Evolutionary conservation across 2,888 invertebrate species (phyloP).

Genomic region (Leptopilina syphax): DNA sequence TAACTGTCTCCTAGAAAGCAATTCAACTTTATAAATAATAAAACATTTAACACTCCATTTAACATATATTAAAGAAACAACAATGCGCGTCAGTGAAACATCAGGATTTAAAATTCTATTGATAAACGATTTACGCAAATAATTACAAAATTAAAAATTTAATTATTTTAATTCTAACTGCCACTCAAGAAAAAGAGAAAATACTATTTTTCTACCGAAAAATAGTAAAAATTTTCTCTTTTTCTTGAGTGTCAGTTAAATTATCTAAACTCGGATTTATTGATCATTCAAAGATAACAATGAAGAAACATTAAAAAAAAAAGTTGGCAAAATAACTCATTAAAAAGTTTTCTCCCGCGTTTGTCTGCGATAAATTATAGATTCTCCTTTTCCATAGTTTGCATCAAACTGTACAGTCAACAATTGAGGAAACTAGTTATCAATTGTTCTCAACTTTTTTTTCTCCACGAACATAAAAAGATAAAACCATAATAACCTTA

Average conservation of each 20-base stretch:
- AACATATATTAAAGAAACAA: background rate
- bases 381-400: background rate
- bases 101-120: background rate
- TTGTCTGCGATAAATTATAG: background rate
- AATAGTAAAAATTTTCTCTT: too few species aligned
- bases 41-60: slow-evolving; percentile 5
- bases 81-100: background rate
- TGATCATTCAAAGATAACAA: background rate
- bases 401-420: slow-evolving; percentile 1
- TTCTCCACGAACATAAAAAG: background rate
- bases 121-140: background rate
- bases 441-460: slow-evolving; percentile 10
- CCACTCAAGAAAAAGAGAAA: too few species aligned
- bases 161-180: too few species aligned
- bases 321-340: background rate
- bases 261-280: background rate
- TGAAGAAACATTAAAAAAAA: background rate
- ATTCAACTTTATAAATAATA: slow-evolving; percentile 24
- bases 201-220: too few species aligned
- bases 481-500: background rate
- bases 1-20: background rate
- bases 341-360: background rate
- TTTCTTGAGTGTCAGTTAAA: too few species aligned
- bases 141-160: too few species aligned
- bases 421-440: slow-evolving; percentile 3